Percentiles rank a stretch among this genome's conserved stretches.
These are phyloP conservation scores for Sorex araneus DNA, from an alignment of 2,113 vertebrate species.

Conservation along the genomic window DNA sequence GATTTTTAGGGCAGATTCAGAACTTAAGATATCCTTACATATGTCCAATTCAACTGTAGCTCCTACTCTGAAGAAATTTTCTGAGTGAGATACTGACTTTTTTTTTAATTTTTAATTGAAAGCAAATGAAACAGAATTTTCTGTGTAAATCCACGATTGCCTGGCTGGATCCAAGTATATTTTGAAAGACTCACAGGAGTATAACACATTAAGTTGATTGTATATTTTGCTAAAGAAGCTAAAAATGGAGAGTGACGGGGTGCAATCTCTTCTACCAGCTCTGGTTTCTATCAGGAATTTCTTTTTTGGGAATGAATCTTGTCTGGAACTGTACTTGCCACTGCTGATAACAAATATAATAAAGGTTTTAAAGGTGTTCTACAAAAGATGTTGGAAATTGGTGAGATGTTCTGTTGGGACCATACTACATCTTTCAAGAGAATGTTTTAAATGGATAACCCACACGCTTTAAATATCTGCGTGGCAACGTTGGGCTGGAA, in stretches of 20 bases:
- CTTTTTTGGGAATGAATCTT: neutral
- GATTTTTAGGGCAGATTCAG: conserved; percentile 47
- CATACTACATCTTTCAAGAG: neutral
- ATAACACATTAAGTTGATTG: neutral
- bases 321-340: neutral
- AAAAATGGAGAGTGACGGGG: neutral
- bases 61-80: neutral
- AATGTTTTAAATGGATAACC: neutral
- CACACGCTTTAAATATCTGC: neutral
- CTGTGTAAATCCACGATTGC: neutral
- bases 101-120: neutral
- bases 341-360: neutral
- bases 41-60: neutral
- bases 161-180: neutral
- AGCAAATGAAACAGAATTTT: conserved; percentile 22
- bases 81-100: neutral
- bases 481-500: neutral
- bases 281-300: conserved; percentile 3
- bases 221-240: neutral
- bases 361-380: neutral
- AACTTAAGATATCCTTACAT: neutral
- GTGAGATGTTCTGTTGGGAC: neutral
- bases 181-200: conserved; percentile 25
- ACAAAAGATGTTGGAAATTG: conserved; percentile 16
- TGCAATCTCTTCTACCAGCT: neutral